Evolutionary conservation across 1,140 invertebrate species (phyloP), one percentile per base, ranked within the genome.

Genomic region (Triops longicaudatus): DNA sequence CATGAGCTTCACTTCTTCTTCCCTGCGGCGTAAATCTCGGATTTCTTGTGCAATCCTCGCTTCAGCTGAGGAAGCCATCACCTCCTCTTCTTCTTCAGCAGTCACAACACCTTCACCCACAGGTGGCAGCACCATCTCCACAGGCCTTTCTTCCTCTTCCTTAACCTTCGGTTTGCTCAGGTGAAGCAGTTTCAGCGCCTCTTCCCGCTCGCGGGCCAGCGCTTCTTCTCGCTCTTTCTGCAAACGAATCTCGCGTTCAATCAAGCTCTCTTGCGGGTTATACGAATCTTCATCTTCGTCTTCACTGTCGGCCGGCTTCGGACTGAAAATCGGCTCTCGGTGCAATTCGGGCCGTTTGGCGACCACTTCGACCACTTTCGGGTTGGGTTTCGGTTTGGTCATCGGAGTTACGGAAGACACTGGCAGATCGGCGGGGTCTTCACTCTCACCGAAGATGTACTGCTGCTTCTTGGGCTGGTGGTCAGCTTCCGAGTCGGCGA

Each of bases 161-260:
- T 10, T 28, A 50, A 26, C 31, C 73, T 74, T 74, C 26, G 73
- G 14, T 74, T 75, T 75, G 26, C 10, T 28, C 43, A 26, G 44
- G 17, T 75, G 26, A n/a, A 50, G 41, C 37, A 74, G 79, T 44
- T 44, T 75, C 17, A 78, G 37, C 1, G 80, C 79, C 26, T 50
- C 75, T 73, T 81, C 74, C 73, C 82, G 78, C 74, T 82, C 81
- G 76, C 76, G 73, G 3, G 79, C 79, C 0, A 85, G 72, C 43
- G 83, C 82, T 73, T 80, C 81, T 76, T 86, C 85, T 27, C 84
- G 77, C 78, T 85, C 84, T 31, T 77, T 79, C 79, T 86, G 85
- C n/a, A 84, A 77, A 26, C 84, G 80, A 41, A 86, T 86, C 78
- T 85, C 84, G 26, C 81, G 80, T 73, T 84, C 83, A 12, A 86